These are phyloP conservation scores for Lepeophtheirus nordmannii DNA, from an alignment of 2,888 invertebrate genomes.

Conservation along the genomic window DNA sequence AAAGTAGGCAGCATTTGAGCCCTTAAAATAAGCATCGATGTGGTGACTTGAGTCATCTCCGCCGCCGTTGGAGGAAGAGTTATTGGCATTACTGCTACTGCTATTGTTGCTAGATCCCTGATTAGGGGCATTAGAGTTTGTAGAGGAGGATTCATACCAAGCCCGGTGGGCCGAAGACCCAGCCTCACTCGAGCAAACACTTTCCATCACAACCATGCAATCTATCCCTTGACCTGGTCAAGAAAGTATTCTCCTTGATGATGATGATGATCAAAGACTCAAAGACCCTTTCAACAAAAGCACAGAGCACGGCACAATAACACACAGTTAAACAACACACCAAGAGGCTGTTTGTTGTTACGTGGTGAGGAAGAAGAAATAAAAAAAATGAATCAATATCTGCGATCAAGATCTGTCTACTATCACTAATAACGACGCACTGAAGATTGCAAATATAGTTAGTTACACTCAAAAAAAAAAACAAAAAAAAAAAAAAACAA, in stretches of 20 bases:
- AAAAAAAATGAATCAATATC: background rate
- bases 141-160: background rate
- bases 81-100: background rate
- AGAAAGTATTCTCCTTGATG: background rate
- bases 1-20: slow-evolving; percentile 19
- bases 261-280: too few species aligned
- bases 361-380: too few species aligned
- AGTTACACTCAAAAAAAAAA: background rate
- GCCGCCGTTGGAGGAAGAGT: slow-evolving; percentile 28
- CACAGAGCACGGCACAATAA: too few species aligned
- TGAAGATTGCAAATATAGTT: slow-evolving; percentile 8
- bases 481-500: background rate
- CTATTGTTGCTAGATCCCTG: background rate
- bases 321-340: too few species aligned
- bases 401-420: slow-evolving; percentile 1
- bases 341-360: too few species aligned
- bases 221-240: background rate
- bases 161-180: background rate
- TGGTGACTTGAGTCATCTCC: background rate
- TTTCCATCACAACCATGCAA: slow-evolving; percentile 2
- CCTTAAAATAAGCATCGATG: slow-evolving; percentile 20
- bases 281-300: too few species aligned
- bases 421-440: slow-evolving; percentile 8
- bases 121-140: background rate
- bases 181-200: slow-evolving; percentile 4